These are phyloP conservation scores for Heterotilapia buettikoferi DNA, from an alignment of 2,113 vertebrate genomes.

Conservation along the genomic window DNA sequence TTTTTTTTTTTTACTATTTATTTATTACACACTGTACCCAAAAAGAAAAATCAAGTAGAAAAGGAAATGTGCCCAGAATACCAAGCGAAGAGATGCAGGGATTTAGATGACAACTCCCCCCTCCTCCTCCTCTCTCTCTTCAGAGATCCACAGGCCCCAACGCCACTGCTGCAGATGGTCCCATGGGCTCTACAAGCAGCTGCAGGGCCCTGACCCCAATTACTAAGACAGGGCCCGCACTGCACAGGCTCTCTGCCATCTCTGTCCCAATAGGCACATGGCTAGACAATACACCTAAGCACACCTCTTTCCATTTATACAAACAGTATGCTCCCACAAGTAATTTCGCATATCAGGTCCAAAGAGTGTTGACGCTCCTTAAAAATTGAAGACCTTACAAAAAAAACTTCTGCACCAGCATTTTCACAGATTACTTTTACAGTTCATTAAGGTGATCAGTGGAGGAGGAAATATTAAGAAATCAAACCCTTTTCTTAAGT, in stretches of 20 bases:
- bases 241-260: neutral
- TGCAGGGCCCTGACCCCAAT: constrained; percentile 46
- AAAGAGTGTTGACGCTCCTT: neutral
- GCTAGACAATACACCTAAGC: neutral
- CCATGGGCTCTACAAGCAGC: constrained; percentile 2
- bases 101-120: neutral
- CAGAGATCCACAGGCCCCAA: neutral
- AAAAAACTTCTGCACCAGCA: neutral
- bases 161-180: neutral
- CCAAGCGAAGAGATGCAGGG: neutral
- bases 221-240: constrained; percentile 15
- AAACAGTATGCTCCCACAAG: neutral
- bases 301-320: neutral
- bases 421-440: neutral
- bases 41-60: neutral
- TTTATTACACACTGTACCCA: neutral
- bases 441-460: neutral
- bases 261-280: neutral
- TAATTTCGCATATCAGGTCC: neutral
- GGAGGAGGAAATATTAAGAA: neutral
- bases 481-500: neutral
- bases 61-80: neutral
- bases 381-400: neutral
- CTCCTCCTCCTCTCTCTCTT: neutral
- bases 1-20: neutral